Evolutionary conservation across 2,888 invertebrate species (phyloP), one percentile per base, ranked within the genome.

Genomic region (Ochropacha duplaris): DNA sequence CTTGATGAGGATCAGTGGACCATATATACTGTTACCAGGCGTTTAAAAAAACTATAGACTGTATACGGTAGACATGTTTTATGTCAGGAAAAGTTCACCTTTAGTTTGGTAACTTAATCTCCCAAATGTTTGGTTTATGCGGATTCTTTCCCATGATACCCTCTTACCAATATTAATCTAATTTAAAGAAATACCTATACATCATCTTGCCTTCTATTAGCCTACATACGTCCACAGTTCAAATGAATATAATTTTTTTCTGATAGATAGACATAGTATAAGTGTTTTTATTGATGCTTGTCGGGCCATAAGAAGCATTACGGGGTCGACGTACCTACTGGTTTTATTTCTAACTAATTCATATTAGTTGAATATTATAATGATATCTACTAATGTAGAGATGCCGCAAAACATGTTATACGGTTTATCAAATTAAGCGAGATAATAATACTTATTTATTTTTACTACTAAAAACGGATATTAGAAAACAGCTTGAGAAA

Each of bases 241-340:
- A 22, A n/a, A 24, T n/a, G 4, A 14, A 26, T 12, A 26, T n/a
- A 22, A 22, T 6, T 22, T 12, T 6, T 14, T 26, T 4, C 24
- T n/a, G 14, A n/a, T 9, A 22, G 50, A 50, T 50, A 14, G 14
- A 16, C 3, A 6, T 28, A 28, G 8, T 50, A 26, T 31, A 14
- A 11, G 31, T 22, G 19, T 26, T 31, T 31, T 52, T 22, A 52
- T 31, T 31, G 52, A 19, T 19, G 19, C 12, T 12, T 19, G 19
- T 31, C 52, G 19, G 34, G 22, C 19, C 31, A 34, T n/a, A 11
- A 31, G 31, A 52, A 34, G 34, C 49, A 57, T 58, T 16, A 50
- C 36, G 54, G 55, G 68, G 62, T 68, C 64, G 57, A 61, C 61
- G 71, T 66, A 65, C 61, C 69, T 66, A 65, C 73, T 68, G 54